Percentiles rank a stretch among this genome's conserved stretches.
Evolutionary conservation across 2,888 invertebrate species (phyloP).

Genomic region (Drosophila mimetica): DNA sequence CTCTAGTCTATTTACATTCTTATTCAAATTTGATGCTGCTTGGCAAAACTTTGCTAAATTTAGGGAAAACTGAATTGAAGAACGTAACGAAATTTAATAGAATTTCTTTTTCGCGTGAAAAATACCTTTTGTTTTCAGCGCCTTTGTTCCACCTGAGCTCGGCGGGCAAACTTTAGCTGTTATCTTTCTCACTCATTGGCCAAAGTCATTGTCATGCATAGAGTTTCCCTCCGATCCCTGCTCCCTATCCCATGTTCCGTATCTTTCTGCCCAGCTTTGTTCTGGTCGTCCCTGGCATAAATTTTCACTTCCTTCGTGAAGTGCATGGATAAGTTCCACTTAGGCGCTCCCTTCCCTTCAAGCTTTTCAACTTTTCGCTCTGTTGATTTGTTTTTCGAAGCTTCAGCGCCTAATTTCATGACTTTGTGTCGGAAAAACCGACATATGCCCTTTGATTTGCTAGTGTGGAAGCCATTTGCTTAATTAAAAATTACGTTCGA

Average conservation of each 20-base stretch:
- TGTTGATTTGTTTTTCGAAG: conserved; percentile 26
- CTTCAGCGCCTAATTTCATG: conserved; percentile 12
- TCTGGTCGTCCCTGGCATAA: conserved; percentile 34
- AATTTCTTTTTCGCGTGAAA: conserved; percentile 28
- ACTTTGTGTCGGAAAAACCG: conserved; percentile 6
- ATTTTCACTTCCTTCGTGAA: conserved; percentile 32
- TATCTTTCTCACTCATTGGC: conserved; percentile 46
- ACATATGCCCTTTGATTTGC: conserved; percentile 12
- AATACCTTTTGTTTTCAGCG: conserved; percentile 35
- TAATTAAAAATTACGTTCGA: conserved; percentile 53
- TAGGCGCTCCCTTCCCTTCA: not conserved
- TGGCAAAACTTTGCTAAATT: conserved; percentile 26
- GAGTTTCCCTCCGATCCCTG: conserved; percentile 25
- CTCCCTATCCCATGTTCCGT: not conserved
- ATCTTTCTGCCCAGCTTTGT: conserved; percentile 12
- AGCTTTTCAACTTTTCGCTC: conserved; percentile 11
- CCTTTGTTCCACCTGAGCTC: conserved; percentile 40
- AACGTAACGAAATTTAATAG: conserved; percentile 19
- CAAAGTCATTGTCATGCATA: conserved; percentile 52
- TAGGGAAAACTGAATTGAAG: conserved; percentile 5
- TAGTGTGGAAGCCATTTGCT: conserved; percentile 37
- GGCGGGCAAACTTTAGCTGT: conserved; percentile 22
- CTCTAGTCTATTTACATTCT: conserved; percentile 13
- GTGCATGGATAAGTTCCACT: conserved; percentile 21
- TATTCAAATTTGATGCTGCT: conserved; percentile 31